A percentile compares a stretch with the other conserved stretches of the same genome.
phyloP scores from a whole-genome alignment of 1,140 invertebrate species.

The Zaprionus gabonicus region DNA sequence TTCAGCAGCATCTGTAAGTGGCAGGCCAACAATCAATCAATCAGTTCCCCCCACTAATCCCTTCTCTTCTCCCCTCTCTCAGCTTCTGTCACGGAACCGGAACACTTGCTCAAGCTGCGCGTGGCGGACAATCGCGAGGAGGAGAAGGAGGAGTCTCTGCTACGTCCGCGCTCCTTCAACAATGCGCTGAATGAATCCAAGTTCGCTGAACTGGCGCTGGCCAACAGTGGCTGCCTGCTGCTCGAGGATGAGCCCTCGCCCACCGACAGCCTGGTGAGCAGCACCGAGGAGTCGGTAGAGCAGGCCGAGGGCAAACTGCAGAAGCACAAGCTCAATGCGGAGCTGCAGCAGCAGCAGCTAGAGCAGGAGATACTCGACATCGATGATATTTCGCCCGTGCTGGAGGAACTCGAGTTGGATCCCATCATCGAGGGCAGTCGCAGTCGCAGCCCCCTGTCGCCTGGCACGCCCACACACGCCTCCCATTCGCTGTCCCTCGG shows the following conservation, averaged over 20 bases:
- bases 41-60: not conserved
- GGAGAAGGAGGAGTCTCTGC: not conserved
- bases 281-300: conserved; percentile 87
- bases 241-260: conserved; percentile 91
- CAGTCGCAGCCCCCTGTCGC: conserved; percentile 86
- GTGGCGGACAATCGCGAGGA: conserved; percentile 66
- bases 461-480: conserved; percentile 91
- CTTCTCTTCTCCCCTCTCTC: not conserved
- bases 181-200: conserved; percentile 88
- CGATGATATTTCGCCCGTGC: conserved; percentile 79
- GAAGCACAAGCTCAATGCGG: conserved; percentile 78
- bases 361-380: conserved; percentile 75
- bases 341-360: conserved; percentile 73
- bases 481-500: conserved; percentile 90
- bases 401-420: conserved; percentile 68
- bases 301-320: conserved; percentile 82
- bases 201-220: conserved; percentile 90
- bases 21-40: too few relatives aligned
- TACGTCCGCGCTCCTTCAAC: conserved; percentile 85
- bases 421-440: conserved; percentile 48
- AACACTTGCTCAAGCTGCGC: conserved; percentile 65
- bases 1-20: conserved; percentile 79
- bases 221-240: conserved; percentile 88
- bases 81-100: conserved; percentile 77
- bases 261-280: conserved; percentile 91